Percentiles rank a stretch among this genome's conserved stretches.
These are phyloP conservation scores for Stigmatopora argus DNA, from an alignment of 2,113 vertebrate species.

Conservation along the genomic window DNA sequence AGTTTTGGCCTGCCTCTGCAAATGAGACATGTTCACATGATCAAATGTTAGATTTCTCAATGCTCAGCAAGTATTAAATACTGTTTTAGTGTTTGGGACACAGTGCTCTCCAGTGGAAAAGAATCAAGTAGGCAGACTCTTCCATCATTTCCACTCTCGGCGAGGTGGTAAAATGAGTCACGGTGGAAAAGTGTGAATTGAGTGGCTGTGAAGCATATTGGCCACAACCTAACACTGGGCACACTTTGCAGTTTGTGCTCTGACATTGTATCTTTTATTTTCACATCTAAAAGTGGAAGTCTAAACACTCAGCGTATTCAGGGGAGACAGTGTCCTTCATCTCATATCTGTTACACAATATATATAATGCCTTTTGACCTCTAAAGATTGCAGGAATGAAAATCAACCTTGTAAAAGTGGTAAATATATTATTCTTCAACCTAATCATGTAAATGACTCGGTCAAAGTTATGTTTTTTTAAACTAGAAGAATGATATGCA, in stretches of 20 bases:
- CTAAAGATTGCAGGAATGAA: neutral
- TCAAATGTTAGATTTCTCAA: neutral
- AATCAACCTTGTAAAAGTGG: neutral
- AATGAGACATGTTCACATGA: neutral
- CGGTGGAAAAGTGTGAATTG: slow-evolving; percentile 58
- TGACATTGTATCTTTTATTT: slow-evolving; percentile 9
- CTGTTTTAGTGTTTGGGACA: neutral
- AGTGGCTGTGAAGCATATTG: slow-evolving; percentile 27
- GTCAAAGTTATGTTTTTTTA: neutral
- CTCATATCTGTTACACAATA: slow-evolving; percentile 9
- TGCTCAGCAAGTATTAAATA: neutral
- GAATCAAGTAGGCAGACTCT: slow-evolving; percentile 40
- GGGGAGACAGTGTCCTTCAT: neutral
- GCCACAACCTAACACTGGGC: slow-evolving; percentile 9
- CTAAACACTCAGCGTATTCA: neutral
- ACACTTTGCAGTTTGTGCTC: slow-evolving; percentile 19
- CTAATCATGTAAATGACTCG: neutral
- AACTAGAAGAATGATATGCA: no score
- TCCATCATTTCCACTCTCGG: slow-evolving; percentile 49
- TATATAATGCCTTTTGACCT: slow-evolving; percentile 9
- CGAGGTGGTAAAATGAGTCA: slow-evolving; percentile 64
- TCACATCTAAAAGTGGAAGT: neutral
- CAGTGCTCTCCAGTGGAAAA: slow-evolving; percentile 47
- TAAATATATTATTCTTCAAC: neutral
- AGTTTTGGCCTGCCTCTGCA: neutral